Evolutionary conservation across 2,888 invertebrate genomes (phyloP), one percentile per base, ranked within the genome.

Genomic region (Bembecia ichneumoniformis): DNA sequence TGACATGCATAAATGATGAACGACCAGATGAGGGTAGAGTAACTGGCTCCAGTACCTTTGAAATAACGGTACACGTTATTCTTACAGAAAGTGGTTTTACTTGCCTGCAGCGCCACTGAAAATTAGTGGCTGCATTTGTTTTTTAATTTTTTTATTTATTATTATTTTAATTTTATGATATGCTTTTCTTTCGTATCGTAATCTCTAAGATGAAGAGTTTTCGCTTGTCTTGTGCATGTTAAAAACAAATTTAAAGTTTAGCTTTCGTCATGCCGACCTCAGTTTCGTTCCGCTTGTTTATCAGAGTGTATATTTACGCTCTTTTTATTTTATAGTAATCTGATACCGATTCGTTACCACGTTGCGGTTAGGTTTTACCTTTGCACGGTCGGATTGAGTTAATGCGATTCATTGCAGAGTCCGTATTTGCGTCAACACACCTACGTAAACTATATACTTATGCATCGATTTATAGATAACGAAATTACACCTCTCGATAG

Each of bases 281-380:
- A 61, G 61, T 58, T 68, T 62, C 63, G 73, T 73, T 70, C 71
- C 68, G 70, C 64, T 68, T 75, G 76, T 68, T 73, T 74, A 77
- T 69, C 74, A 71, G 71, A 70, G 62, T 75, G 72, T 74, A 59
- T 56, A 64, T 73, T 73, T 74, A 72, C 74, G 73, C 70, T 76
- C 71, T 71, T 77, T 76, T 79, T 74, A 72, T 68, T 77, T 68
- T 60, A 65, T 62, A 68, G 76, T 71, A 68, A 79, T 68, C 63
- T 63, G 68, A 77, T 69, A 68, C 60, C 55, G 62, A 60, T 66
- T 62, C 62, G 59, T 65, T 59, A 58, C 62, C 60, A 56, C 52
- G 46, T 65, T 71, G 66, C 58, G 71, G 73, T 73, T 63, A 62
- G 55, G 56, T 55, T 60, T 60, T 57, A 53, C 60, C 58, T 63